A percentile compares a stretch with the other conserved stretches of the same genome.
These are phyloP conservation scores for Tapirus indicus DNA, from an alignment of 2,797 vertebrate genomes.

Conservation along the genomic window DNA sequence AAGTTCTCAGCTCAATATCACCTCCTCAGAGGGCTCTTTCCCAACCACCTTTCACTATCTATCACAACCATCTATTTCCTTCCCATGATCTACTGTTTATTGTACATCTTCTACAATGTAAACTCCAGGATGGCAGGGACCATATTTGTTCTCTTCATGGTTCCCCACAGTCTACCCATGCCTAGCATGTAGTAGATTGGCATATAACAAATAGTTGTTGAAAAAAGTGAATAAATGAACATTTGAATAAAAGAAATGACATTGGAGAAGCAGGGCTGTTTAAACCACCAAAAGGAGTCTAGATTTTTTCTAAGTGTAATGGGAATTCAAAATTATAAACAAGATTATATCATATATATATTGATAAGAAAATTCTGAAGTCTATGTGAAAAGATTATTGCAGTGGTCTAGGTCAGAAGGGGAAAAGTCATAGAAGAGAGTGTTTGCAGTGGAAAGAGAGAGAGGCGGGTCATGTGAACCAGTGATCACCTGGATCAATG, in stretches of 20 bases:
- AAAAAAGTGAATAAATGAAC: neutral
- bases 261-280: neutral
- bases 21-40: neutral
- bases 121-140: neutral
- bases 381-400: neutral
- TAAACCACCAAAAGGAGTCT: neutral
- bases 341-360: neutral
- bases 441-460: neutral
- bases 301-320: neutral
- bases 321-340: neutral
- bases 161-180: neutral
- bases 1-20: neutral
- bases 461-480: neutral
- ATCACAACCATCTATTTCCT: neutral
- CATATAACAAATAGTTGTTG: neutral
- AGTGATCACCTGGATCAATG: neutral
- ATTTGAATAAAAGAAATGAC: neutral
- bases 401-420: neutral
- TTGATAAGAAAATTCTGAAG: neutral
- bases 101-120: neutral
- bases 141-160: neutral
- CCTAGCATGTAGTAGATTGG: neutral
- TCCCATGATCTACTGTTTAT: neutral
- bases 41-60: neutral
- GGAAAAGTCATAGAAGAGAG: neutral